Conservation (phyloP, 2,797 vertebrate species). For the Pantherophis vulpinus region DNA sequence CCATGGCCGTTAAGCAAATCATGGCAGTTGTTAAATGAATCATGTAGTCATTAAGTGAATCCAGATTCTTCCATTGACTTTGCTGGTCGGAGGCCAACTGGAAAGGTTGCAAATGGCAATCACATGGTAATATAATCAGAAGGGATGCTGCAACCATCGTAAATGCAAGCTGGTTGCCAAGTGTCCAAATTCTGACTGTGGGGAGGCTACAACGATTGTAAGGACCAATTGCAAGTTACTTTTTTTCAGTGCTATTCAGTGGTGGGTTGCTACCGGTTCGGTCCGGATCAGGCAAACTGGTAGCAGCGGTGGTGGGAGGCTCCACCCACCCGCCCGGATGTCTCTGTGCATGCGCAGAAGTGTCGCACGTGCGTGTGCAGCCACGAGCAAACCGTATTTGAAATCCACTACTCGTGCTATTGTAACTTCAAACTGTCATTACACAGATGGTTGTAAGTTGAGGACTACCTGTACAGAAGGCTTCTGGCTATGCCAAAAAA, state of each 20-base stretch:
- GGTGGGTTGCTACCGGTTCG: too few relatives aligned
- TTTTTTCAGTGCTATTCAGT: too few relatives aligned
- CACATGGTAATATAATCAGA: not conserved
- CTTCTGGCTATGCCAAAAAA: not conserved
- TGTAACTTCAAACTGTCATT: not conserved
- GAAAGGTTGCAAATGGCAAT: not conserved
- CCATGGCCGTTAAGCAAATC: not conserved
- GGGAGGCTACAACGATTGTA: not conserved
- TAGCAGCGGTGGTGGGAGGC: too few relatives aligned
- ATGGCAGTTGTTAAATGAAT: not conserved
- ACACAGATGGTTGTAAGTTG: not conserved
- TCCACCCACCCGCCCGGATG: too few relatives aligned
- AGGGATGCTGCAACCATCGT: not conserved
- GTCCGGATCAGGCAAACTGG: not conserved
- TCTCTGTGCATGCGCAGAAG: too few relatives aligned
- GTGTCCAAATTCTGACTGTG: not conserved
- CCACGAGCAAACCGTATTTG: too few relatives aligned
- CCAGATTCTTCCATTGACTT: not conserved
- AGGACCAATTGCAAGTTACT: not conserved
- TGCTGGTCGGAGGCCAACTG: not conserved
- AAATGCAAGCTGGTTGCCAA: not conserved
- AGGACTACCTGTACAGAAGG: not conserved
- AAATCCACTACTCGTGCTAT: not conserved
- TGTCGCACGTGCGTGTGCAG: rapidly evolving
- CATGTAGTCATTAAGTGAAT: not conserved